Evolutionary conservation across 2,888 invertebrate species (phyloP).

Genomic region (Galerucella calmariensis): DNA sequence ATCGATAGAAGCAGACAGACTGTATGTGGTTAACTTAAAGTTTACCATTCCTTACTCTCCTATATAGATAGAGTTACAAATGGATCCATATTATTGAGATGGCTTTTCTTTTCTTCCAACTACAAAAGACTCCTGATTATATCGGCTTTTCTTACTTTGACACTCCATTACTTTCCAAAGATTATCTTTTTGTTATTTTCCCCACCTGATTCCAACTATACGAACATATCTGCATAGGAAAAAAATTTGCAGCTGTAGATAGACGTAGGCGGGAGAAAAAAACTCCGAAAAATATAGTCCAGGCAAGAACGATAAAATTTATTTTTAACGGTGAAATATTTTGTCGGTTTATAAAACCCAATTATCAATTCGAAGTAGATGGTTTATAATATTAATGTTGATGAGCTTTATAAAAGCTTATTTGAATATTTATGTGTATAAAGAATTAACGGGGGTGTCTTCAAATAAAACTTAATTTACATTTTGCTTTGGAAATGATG

Average conservation of each 20-base stretch:
- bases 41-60: slow-evolving; percentile 1
- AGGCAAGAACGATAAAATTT: no score
- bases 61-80: slow-evolving; percentile 16
- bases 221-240: slow-evolving; percentile 13
- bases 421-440: no score
- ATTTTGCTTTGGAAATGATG: not conserved
- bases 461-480: no score
- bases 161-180: slow-evolving; percentile 33
- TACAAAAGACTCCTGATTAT: slow-evolving; percentile 32
- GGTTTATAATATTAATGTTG: no score
- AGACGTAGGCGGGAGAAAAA: not conserved
- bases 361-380: no score
- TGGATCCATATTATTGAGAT: slow-evolving; percentile 26
- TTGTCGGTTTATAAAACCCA: no score
- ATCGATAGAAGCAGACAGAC: not conserved
- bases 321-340: no score
- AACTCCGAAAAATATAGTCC: not conserved
- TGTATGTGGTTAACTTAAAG: slow-evolving; percentile 19
- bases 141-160: slow-evolving; percentile 26
- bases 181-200: slow-evolving; percentile 26
- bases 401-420: no score
- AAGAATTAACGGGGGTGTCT: no score
- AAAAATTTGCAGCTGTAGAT: slow-evolving; percentile 2
- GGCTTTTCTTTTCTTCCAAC: slow-evolving; percentile 25
- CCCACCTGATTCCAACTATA: slow-evolving; percentile 25